These are phyloP conservation scores for Apis florea DNA, from an alignment of 1,140 invertebrate species.

Conservation along the genomic window DNA sequence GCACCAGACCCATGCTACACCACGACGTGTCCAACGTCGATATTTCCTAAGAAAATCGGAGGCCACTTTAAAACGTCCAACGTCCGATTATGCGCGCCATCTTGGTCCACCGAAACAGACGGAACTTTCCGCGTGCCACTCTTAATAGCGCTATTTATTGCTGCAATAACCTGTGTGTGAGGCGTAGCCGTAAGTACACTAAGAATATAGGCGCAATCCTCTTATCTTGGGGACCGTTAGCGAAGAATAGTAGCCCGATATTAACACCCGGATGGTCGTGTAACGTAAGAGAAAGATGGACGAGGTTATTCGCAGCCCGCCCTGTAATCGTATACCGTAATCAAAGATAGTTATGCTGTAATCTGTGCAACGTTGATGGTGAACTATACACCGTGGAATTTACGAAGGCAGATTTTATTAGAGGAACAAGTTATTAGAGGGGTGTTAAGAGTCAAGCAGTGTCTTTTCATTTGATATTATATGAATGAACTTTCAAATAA, in stretches of 20 bases:
- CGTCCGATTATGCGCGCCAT: background rate
- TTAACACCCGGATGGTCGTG: slow-evolving; percentile 30
- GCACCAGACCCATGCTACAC: slow-evolving; percentile 37
- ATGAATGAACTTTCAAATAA: too few species aligned
- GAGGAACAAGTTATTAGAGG: too few species aligned
- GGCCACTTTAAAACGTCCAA: slow-evolving; percentile 11
- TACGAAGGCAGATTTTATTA: too few species aligned
- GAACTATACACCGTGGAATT: background rate
- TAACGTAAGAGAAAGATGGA: slow-evolving; percentile 23
- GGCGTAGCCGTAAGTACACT: background rate
- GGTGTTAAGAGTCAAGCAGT: too few species aligned
- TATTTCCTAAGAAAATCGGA: slow-evolving; percentile 55
- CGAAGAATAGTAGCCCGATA: slow-evolving; percentile 41
- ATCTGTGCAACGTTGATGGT: background rate
- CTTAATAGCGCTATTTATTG: slow-evolving; percentile 64
- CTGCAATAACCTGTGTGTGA: slow-evolving; percentile 52
- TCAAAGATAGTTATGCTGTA: background rate
- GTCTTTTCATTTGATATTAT: too few species aligned
- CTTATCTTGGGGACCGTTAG: slow-evolving; percentile 45
- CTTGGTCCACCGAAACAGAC: slow-evolving; percentile 22
- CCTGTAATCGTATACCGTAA: background rate
- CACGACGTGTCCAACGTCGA: slow-evolving; percentile 24
- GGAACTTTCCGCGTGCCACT: slow-evolving; percentile 54
- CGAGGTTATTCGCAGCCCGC: slow-evolving; percentile 8
- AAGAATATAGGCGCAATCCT: slow-evolving; percentile 53